Evolutionary conservation across 2,113 vertebrate species (phyloP).

Genomic region (Panthera tigris): DNA sequence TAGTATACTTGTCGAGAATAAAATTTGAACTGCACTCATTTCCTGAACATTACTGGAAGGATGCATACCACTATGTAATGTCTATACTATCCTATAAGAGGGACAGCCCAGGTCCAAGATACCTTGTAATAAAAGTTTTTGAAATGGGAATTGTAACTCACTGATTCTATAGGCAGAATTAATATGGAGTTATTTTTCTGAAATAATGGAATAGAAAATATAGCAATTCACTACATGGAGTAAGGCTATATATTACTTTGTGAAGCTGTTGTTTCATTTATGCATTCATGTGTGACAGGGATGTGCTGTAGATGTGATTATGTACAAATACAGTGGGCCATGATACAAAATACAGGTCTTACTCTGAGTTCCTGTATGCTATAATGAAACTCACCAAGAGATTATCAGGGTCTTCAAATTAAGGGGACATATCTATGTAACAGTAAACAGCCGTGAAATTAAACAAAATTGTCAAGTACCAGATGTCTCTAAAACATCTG

Average conservation of each 20-base stretch:
- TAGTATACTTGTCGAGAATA: background rate
- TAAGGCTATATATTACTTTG: background rate
- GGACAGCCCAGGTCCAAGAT: background rate
- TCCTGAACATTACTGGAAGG: background rate
- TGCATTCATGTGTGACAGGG: background rate
- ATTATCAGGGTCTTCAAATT: constrained; percentile 14
- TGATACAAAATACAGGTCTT: background rate
- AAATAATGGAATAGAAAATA: background rate
- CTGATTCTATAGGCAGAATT: background rate
- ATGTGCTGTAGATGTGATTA: background rate
- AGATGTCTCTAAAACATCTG: constrained; percentile 57
- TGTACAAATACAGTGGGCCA: background rate
- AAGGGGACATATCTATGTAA: background rate
- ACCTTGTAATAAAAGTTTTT: background rate
- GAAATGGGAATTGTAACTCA: background rate
- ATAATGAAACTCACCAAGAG: background rate
- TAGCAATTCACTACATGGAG: background rate
- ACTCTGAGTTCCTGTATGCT: background rate
- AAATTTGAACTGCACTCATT: background rate
- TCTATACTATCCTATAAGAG: background rate
- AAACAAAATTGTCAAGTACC: background rate
- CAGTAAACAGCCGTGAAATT: background rate
- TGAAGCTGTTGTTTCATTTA: background rate
- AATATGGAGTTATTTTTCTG: background rate
- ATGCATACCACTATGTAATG: background rate